These are phyloP conservation scores for Stegostoma tigrinum DNA, from an alignment of 2,113 vertebrate genomes.

Conservation along the genomic window DNA sequence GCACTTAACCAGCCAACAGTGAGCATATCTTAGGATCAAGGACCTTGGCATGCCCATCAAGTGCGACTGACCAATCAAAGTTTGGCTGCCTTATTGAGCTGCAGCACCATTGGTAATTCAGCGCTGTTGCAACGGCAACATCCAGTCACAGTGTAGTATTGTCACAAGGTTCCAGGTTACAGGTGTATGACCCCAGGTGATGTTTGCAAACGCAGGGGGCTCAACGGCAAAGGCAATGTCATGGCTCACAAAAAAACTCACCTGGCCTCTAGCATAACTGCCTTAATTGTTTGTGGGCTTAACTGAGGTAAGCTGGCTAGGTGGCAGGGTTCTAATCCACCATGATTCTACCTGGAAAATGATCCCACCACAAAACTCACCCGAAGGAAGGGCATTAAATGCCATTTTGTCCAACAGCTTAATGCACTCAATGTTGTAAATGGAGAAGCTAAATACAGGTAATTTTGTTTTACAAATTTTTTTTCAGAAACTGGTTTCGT, in stretches of 20 bases:
- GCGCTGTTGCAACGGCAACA: background rate
- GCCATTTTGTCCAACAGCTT: background rate
- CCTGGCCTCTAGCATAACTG: background rate
- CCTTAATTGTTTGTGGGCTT: background rate
- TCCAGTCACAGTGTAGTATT: background rate
- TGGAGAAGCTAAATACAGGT: background rate
- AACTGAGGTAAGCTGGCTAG: background rate
- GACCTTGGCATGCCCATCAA: background rate
- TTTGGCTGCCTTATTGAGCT: too few relatives aligned
- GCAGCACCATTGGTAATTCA: background rate
- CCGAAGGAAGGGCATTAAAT: background rate
- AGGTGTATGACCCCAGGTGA: background rate
- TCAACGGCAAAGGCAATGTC: background rate
- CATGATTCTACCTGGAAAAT: background rate
- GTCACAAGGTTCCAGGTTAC: background rate
- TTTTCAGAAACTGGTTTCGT: background rate
- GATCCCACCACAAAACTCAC: background rate
- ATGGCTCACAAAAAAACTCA: too few relatives aligned
- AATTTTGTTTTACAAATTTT: background rate
- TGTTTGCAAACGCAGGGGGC: too few relatives aligned
- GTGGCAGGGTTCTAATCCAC: background rate
- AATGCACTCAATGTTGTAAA: background rate
- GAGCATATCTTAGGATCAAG: background rate
- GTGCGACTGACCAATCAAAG: background rate
- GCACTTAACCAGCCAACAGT: background rate